phyloP scores from a whole-genome alignment of 2,113 vertebrate species.

The Gadus macrocephalus region DNA sequence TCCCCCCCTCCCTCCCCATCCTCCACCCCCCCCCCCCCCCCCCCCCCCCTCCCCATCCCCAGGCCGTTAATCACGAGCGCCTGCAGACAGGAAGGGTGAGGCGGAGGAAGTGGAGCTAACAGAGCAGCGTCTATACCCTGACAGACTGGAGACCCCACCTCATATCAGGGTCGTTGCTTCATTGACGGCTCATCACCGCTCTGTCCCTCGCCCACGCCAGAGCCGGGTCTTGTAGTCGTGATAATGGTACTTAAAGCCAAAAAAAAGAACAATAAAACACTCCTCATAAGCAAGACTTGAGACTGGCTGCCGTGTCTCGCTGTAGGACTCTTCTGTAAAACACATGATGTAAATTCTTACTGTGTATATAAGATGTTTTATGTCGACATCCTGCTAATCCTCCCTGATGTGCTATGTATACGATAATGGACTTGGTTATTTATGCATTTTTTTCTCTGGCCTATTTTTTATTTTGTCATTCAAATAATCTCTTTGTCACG shows the following conservation, averaged over 20 bases:
- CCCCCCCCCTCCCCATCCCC: not conserved
- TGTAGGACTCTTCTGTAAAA: constrained; percentile 47
- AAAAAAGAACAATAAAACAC: not conserved
- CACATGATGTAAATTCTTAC: constrained; percentile 69
- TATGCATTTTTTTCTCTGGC: constrained; percentile 46
- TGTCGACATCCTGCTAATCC: constrained; percentile 77
- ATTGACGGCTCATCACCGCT: constrained; percentile 47
- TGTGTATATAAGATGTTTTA: constrained; percentile 77
- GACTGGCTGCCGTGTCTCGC: no score
- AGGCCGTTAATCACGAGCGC: no score
- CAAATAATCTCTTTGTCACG: constrained; percentile 25
- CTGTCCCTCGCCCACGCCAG: constrained; percentile 52
- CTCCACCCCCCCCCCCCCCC: not conserved
- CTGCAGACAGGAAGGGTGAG: no score
- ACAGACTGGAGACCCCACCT: constrained; percentile 54
- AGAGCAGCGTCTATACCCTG: constrained; percentile 43
- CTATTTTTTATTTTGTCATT: constrained; percentile 38
- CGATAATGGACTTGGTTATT: constrained; percentile 68
- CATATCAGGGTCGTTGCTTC: constrained; percentile 52
- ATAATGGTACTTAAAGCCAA: constrained; percentile 58
- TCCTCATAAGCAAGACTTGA: not conserved
- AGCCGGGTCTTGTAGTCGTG: constrained; percentile 54
- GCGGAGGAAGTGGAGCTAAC: constrained; percentile 19
- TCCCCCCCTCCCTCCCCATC: not conserved
- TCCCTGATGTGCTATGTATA: constrained; percentile 77